Evolutionary conservation across 2,797 vertebrate genomes (phyloP).

Genomic region (Alectoris magna): DNA sequence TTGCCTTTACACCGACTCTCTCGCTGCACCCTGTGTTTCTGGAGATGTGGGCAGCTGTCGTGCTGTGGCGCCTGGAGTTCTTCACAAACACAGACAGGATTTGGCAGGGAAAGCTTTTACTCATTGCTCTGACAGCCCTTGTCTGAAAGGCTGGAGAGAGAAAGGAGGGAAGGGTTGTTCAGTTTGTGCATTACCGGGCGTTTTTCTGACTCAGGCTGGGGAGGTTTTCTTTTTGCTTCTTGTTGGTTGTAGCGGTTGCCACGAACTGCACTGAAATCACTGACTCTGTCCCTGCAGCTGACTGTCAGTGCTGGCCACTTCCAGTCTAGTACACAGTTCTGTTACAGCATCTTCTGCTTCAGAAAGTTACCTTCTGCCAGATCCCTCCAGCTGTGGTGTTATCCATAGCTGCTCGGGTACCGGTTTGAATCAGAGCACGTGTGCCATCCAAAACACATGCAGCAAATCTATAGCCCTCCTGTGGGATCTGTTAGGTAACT

Average conservation of each 20-base stretch:
- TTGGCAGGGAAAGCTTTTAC: background rate
- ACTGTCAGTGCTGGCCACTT: background rate
- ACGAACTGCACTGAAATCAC: background rate
- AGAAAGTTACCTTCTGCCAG: rapidly evolving
- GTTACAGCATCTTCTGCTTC: background rate
- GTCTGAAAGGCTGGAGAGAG: background rate
- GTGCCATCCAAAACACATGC: background rate
- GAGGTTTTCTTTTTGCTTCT: background rate
- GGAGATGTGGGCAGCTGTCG: background rate
- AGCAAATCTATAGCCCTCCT: background rate
- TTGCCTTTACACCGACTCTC: background rate
- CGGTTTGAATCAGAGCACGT: rapidly evolving
- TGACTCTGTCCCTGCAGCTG: background rate
- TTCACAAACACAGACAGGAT: background rate
- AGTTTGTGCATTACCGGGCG: background rate
- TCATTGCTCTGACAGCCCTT: background rate
- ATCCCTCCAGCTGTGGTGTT: background rate
- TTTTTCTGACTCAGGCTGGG: background rate
- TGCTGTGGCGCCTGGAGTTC: background rate
- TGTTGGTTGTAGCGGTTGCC: background rate
- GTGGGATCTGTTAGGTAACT: background rate
- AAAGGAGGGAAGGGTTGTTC: background rate
- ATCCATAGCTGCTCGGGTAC: rapidly evolving
- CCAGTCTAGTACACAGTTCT: background rate
- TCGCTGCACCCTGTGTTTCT: background rate